Conservation (phyloP, 2,113 vertebrate genomes). For the Caretta caretta region DNA sequence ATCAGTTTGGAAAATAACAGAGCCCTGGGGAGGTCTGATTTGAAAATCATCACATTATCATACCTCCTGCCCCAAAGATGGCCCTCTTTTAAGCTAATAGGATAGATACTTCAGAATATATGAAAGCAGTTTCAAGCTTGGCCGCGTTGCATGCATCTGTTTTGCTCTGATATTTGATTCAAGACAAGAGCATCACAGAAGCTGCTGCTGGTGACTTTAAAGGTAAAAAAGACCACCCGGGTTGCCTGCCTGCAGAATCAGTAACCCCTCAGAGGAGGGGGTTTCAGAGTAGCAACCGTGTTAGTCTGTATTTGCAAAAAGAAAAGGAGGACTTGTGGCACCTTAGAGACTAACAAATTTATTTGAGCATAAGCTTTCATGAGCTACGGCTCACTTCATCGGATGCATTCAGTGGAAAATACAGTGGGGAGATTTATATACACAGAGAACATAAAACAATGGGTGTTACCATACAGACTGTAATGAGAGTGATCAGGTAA, state of each 20-base stretch:
- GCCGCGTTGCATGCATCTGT: background rate
- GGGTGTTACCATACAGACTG: too few species aligned
- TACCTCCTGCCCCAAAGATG: slow-evolving; percentile 4
- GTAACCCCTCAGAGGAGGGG: background rate
- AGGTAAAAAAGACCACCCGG: background rate
- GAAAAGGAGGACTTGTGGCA: too few species aligned
- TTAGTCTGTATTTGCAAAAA: too few species aligned
- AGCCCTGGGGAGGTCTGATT: background rate
- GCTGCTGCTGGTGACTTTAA: background rate
- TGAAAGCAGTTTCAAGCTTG: background rate
- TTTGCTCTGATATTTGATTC: slow-evolving; percentile 32
- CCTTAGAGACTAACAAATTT: too few species aligned
- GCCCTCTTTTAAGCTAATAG: background rate
- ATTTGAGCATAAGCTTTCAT: too few species aligned
- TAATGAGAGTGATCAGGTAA: too few species aligned
- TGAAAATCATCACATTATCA: slow-evolving; percentile 4
- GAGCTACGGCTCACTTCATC: too few species aligned
- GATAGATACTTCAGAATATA: background rate
- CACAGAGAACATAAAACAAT: too few species aligned
- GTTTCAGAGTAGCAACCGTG: background rate
- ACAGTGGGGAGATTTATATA: too few species aligned
- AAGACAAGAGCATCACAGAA: background rate
- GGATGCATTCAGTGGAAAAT: too few species aligned
- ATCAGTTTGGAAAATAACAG: background rate
- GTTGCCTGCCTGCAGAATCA: background rate